These are phyloP conservation scores for Anthopleura xanthogrammica DNA, from an alignment of 92 coral and sea anemone genomes.

Conservation along the genomic window DNA sequence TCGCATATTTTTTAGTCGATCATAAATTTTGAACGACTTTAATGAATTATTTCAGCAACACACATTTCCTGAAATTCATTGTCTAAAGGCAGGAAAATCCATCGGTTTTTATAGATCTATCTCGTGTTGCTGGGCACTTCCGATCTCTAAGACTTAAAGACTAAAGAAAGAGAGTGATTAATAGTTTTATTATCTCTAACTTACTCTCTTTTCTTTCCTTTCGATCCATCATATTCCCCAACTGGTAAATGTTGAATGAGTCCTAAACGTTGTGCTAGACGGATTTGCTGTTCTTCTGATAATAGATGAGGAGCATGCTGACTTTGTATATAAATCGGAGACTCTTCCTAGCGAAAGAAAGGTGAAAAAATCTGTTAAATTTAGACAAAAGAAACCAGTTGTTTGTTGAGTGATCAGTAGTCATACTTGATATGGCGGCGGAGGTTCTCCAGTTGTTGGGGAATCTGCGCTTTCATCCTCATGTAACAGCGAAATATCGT, in stretches of 20 bases:
- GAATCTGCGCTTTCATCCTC: conserved; percentile 94
- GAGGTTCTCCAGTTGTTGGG: conserved; percentile 90
- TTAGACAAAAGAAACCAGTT: conserved; percentile 25
- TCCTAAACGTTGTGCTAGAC: conserved; percentile 95
- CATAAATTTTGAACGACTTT: not conserved
- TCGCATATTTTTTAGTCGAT: not conserved
- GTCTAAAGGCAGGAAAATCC: not conserved
- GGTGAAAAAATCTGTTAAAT: not conserved
- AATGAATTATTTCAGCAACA: not conserved
- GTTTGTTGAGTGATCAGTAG: not conserved
- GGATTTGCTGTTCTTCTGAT: conserved; percentile 99
- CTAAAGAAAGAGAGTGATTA: not conserved
- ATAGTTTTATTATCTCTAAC: conserved; percentile 22
- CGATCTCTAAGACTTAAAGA: not conserved
- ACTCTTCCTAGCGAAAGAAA: conserved; percentile 73
- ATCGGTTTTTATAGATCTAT: not conserved
- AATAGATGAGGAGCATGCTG: conserved; percentile 96
- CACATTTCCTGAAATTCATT: not conserved
- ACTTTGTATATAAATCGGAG: conserved; percentile 97
- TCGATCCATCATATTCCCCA: conserved; percentile 92
- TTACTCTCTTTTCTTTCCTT: conserved; percentile 96
- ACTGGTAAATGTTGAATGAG: conserved; percentile 96
- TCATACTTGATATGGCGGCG: conserved; percentile 97
- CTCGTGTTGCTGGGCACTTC: not conserved
- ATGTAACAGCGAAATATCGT: conserved; percentile 94